Evolutionary conservation across 2,797 vertebrate species (phyloP).

Genomic region (Cirrhinus molitorella): DNA sequence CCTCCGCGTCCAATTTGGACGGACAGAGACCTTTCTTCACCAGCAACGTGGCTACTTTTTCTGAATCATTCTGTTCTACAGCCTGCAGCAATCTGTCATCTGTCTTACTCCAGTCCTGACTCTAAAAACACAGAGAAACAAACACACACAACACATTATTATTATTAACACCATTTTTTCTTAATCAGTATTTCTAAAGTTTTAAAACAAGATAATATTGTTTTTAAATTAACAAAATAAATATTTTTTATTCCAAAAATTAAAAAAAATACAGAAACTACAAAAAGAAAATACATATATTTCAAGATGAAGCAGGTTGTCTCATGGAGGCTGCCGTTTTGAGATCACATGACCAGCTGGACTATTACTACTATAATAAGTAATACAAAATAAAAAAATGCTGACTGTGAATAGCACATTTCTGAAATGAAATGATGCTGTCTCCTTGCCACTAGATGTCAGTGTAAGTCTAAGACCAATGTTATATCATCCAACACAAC

Average conservation of each 20-base stretch:
- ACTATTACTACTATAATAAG: background rate
- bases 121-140: constrained; percentile 73
- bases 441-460: background rate
- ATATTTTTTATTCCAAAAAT: fast-evolving
- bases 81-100: constrained; percentile 95
- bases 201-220: background rate
- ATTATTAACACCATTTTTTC: constrained; percentile 18
- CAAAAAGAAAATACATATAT: background rate
- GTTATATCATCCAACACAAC: background rate
- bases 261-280: background rate
- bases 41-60: constrained; percentile 91
- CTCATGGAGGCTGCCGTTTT: background rate
- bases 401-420: background rate
- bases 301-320: background rate
- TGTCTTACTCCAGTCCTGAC: constrained; percentile 94
- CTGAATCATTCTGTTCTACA: constrained; percentile 91
- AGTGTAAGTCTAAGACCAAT: background rate
- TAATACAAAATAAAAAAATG: background rate
- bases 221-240: background rate
- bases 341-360: background rate
- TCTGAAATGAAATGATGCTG: background rate
- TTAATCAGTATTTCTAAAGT: background rate
- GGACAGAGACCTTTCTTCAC: constrained; percentile 93
- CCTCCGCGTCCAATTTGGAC: constrained; percentile 92
- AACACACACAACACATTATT: constrained; percentile 8